phyloP scores from a whole-genome alignment of 2,797 vertebrate species.

The Oryzias dopingdopingensis region DNA sequence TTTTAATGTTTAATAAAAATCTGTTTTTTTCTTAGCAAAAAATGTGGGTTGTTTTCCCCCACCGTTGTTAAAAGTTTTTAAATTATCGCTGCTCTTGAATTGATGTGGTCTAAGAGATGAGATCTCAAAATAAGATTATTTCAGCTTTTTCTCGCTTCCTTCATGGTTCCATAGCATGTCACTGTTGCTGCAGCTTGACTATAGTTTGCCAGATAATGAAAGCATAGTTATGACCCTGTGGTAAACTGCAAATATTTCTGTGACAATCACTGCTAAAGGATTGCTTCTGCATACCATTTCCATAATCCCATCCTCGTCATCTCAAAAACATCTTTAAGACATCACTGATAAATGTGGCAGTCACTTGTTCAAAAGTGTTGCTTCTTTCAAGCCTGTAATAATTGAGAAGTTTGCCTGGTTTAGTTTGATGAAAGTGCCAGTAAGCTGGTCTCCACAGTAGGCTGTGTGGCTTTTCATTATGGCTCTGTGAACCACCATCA shows the following conservation, averaged over 20 bases:
- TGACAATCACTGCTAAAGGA: slow-evolving; percentile 34
- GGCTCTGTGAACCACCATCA: slow-evolving; percentile 33
- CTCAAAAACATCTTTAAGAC: slow-evolving; percentile 39
- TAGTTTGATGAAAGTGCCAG: slow-evolving; percentile 68
- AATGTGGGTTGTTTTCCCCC: too few species aligned
- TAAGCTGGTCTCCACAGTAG: slow-evolving; percentile 47
- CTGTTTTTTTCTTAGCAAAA: too few species aligned
- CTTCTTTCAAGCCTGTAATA: slow-evolving; percentile 67
- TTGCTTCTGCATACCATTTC: slow-evolving; percentile 22
- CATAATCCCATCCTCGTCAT: slow-evolving; percentile 51
- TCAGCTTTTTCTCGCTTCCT: not conserved
- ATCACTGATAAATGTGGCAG: slow-evolving; percentile 35
- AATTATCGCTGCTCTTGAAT: too few species aligned
- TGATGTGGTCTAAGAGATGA: too few species aligned
- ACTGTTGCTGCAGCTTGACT: slow-evolving; percentile 11
- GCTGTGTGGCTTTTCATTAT: slow-evolving; percentile 63
- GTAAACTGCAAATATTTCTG: slow-evolving; percentile 35
- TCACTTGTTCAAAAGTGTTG: slow-evolving; percentile 31
- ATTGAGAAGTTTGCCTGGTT: slow-evolving; percentile 63
- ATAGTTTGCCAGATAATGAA: slow-evolving; percentile 26
- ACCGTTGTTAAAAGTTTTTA: too few species aligned
- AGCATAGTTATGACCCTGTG: slow-evolving; percentile 15
- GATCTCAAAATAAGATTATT: too few species aligned
- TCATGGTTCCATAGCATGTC: not conserved
- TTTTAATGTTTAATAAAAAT: too few species aligned